Percentiles rank a stretch among this genome's conserved stretches.
Evolutionary conservation across 2,888 invertebrate genomes (phyloP).

Genomic region (Oeneis ivallda): DNA sequence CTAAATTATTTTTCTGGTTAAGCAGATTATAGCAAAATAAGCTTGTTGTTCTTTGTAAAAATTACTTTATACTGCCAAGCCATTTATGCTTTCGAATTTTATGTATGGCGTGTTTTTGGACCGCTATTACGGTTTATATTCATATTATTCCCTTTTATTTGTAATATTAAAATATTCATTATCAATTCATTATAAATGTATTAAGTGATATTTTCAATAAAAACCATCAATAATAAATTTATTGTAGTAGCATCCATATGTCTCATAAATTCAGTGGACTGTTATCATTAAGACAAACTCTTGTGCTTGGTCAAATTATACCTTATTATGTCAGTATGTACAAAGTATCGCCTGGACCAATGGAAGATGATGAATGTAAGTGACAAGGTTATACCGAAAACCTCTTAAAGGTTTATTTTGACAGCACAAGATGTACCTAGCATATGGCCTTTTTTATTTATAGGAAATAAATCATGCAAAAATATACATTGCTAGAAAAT

Average conservation of each 20-base stretch:
- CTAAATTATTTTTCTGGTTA: too few species aligned
- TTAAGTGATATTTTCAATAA: too few species aligned
- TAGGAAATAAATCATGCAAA: slow-evolving; percentile 71
- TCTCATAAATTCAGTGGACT: slow-evolving; percentile 46
- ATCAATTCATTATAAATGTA: too few species aligned
- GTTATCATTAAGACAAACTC: slow-evolving; percentile 51
- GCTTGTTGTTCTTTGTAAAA: too few species aligned
- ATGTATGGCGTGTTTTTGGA: too few species aligned
- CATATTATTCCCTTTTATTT: too few species aligned
- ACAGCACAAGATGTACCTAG: slow-evolving; percentile 61
- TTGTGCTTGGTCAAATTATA: slow-evolving; percentile 68
- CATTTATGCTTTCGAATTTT: too few species aligned
- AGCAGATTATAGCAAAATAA: too few species aligned
- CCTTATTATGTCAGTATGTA: slow-evolving; percentile 71
- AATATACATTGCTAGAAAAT: slow-evolving; percentile 70
- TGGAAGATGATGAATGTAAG: slow-evolving; percentile 78
- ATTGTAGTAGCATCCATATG: neutral
- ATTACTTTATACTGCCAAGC: too few species aligned
- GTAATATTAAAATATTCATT: too few species aligned
- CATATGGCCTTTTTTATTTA: slow-evolving; percentile 61
- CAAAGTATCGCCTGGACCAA: slow-evolving; percentile 69
- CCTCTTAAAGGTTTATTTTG: slow-evolving; percentile 67
- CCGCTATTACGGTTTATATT: too few species aligned
- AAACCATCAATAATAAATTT: too few species aligned
- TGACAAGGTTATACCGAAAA: slow-evolving; percentile 54